These are phyloP conservation scores for Vulpes ferrilata DNA, from an alignment of 2,113 vertebrate genomes.

Conservation along the genomic window DNA sequence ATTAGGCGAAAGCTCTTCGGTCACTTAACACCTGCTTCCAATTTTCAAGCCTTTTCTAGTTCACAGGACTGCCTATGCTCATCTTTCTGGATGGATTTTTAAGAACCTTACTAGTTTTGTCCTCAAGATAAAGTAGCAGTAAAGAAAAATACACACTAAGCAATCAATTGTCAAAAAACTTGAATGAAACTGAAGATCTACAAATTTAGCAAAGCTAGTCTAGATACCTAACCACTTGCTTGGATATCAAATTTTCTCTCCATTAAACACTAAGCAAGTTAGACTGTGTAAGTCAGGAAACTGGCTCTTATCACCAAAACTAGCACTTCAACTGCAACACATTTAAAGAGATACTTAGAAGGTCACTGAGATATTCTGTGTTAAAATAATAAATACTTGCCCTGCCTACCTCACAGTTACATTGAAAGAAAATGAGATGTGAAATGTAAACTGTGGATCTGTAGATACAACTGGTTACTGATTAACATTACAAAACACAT, in stretches of 20 bases:
- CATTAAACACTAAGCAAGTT: not conserved
- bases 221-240: not conserved
- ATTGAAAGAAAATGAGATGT: not conserved
- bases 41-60: not conserved
- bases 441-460: not conserved
- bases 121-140: not conserved
- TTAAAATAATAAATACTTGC: not conserved
- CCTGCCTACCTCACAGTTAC: not conserved
- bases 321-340: not conserved
- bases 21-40: not conserved
- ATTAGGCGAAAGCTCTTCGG: not conserved
- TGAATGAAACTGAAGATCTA: not conserved
- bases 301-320: not conserved
- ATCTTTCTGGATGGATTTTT: not conserved
- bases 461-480: not conserved
- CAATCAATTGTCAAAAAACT: not conserved
- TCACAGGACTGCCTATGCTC: not conserved
- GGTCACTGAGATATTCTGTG: not conserved
- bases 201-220: not conserved
- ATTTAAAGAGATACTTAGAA: slow-evolving; percentile 23
- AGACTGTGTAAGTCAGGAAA: not conserved
- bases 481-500: not conserved
- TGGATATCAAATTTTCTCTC: not conserved
- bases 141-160: not conserved
- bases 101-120: not conserved